Evolutionary conservation across 2,888 invertebrate genomes (phyloP).

Genomic region (Parascotia fuliginaria): DNA sequence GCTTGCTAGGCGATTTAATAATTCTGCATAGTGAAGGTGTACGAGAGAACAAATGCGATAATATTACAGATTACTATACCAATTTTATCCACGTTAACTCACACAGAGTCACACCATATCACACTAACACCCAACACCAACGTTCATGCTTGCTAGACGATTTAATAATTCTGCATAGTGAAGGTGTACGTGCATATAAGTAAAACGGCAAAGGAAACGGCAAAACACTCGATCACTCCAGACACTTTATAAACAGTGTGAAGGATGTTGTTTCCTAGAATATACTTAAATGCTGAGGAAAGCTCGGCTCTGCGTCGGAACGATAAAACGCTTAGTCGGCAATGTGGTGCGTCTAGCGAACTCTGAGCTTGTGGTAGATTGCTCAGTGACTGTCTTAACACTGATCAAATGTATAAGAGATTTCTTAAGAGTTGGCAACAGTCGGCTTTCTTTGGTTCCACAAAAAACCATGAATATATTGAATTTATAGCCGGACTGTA

Average conservation of each 20-base stretch:
- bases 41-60: too few relatives aligned
- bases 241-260: constrained; percentile 11
- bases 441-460: too few relatives aligned
- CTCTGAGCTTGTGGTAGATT: constrained; percentile 58
- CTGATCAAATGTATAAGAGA: constrained; percentile 16
- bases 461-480: too few relatives aligned
- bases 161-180: background rate
- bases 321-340: constrained; percentile 82
- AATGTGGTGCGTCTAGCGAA: constrained; percentile 63
- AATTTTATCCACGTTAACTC: too few relatives aligned
- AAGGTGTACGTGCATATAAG: background rate
- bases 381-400: constrained; percentile 43
- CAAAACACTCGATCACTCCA: constrained; percentile 8
- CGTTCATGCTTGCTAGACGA: background rate
- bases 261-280: constrained; percentile 39
- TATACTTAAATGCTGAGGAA: constrained; percentile 53
- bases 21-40: background rate
- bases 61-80: too few relatives aligned
- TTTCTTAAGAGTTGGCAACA: too few relatives aligned
- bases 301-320: constrained; percentile 63
- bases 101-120: too few relatives aligned
- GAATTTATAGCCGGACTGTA: too few relatives aligned
- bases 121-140: too few relatives aligned
- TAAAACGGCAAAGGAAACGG: background rate
- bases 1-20: background rate